Evolutionary conservation across 92 coral and sea anemone species (phyloP).

Genomic region (Epizoanthus ramosus): DNA sequence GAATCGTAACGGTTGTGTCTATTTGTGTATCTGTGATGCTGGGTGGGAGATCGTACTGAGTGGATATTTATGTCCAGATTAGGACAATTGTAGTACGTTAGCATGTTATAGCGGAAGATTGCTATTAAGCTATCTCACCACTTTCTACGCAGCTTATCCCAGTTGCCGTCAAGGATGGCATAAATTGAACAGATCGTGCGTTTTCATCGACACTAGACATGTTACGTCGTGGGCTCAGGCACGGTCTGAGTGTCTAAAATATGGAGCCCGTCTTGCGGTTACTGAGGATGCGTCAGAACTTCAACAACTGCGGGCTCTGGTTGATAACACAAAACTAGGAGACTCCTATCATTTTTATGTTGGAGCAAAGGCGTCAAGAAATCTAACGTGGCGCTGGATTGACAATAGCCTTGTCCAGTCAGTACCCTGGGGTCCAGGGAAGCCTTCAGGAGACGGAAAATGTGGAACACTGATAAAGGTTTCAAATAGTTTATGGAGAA

Average conservation of each 20-base stretch:
- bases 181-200: constrained; percentile 4
- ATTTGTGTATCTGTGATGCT: too few relatives aligned
- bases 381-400: constrained; percentile 16
- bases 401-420: background rate
- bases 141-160: background rate
- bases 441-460: constrained; percentile 66
- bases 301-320: background rate
- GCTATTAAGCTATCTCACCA: too few relatives aligned
- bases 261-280: constrained; percentile 2
- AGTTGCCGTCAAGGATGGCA: constrained; percentile 28
- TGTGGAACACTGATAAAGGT: constrained; percentile 54
- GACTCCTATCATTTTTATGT: background rate
- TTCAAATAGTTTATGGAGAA: constrained; percentile 14
- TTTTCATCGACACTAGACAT: background rate
- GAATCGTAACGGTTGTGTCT: too few relatives aligned
- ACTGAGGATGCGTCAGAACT: background rate
- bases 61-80: too few relatives aligned
- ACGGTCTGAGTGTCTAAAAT: background rate
- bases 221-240: constrained; percentile 21
- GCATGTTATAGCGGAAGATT: too few relatives aligned
- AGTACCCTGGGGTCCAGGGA: constrained; percentile 59
- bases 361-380: constrained; percentile 8
- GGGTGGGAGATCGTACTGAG: too few relatives aligned
- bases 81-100: too few relatives aligned
- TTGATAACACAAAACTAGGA: background rate